Evolutionary conservation across 2,113 vertebrate species (phyloP), one percentile per base, ranked within the genome.

Genomic region (Triplophysa siluroides): DNA sequence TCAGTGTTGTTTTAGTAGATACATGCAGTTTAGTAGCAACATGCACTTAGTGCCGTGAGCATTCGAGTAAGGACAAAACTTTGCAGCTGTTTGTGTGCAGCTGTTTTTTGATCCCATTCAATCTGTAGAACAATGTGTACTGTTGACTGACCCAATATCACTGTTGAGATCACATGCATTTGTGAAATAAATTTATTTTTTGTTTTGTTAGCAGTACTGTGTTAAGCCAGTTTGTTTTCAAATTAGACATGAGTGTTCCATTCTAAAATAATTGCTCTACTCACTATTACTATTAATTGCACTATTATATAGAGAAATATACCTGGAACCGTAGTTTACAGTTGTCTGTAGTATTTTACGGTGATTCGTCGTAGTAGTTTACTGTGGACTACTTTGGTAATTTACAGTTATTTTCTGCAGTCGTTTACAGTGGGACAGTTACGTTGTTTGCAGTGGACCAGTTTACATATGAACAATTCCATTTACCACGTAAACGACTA

Each of bases 1-100:
- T 62, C 58, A 47, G 72, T 76, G 62, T 69, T 71, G 19, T 75
- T 67, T 81, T 56, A 38, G 33, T 50, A 21, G 24, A 76, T 19
- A 50, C 73, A 50, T 61, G 33, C 8, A 45, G 71, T 74, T 74
- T 61, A 50, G 41, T 50, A n/a, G n/a, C 23, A 63, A 63, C 38
- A 1, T 76, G 2, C 60, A 50, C 33, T 64, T 23, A 3, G 58
- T 73, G 54, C n/a, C 13, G 11, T 73, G 54, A 73, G 70, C 70
- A 60, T 9, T 7, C 9, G 54, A 73, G 24, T 45, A 21, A 23
- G 24, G 58, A 21, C 14, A 38, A 21, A 75, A 75, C 58, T 62
- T 63, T 58, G 54, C 54, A 58, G 50, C 54, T 21, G 18, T 21
- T 58, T 58, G 6, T 58, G 54, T n/a, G 8, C 18, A n/a, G 54